Base-by-base conservation (phyloP, 1,140 invertebrate genomes). In the Ptiloglossa arizonensis region DNA sequence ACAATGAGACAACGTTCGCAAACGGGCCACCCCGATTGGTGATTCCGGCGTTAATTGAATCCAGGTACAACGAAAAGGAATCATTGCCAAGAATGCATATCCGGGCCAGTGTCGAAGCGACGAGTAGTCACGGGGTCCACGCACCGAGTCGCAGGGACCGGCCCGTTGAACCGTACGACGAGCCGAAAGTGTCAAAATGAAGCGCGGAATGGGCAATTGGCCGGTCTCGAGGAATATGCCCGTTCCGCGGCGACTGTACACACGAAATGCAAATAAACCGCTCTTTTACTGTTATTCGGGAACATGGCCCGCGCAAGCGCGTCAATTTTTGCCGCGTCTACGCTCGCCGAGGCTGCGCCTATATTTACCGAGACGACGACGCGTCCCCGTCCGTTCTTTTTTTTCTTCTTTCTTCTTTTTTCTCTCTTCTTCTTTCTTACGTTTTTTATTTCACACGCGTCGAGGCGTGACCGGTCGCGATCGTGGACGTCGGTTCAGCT, bases 261-360 rank as follows among this genome's bases (percentile, higher is more conserved):
- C 32, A 46, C 75, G 68, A 77, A 68, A 77, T 77, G 64, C 78
- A 79, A 83, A 78, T 83, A 83, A 83, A 83, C 75, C 78, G 71
- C 48, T 83, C 82, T 70, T 83, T 83, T 83, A 83, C 82, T 83
- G 82, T 83, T 83, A 83, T 74, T 78, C 70, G 69, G 46, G 57
- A 82, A 83, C 82, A 79, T 52, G 67, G 46, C 80, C 56, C 46
- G 66, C n/a, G n/a, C n/a, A n/a, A n/a, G 59, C 38, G 71, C 60
- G 64, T 13, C 48, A n/a, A 83, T 83, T 83, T 83, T 83, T 83
- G 56, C 64, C 46, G 24, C 63, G 69, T 59, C 54, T 82, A 67
- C 35, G 46, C n/a, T 60, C 27, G 52, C n/a, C 72, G 13, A 35
- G 59, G 63, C 82, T 83, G 82, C 82, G 81, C 82, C 82, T 83